Conservation (phyloP, 1,140 invertebrate species). For the Xylocopa sonorina region DNA sequence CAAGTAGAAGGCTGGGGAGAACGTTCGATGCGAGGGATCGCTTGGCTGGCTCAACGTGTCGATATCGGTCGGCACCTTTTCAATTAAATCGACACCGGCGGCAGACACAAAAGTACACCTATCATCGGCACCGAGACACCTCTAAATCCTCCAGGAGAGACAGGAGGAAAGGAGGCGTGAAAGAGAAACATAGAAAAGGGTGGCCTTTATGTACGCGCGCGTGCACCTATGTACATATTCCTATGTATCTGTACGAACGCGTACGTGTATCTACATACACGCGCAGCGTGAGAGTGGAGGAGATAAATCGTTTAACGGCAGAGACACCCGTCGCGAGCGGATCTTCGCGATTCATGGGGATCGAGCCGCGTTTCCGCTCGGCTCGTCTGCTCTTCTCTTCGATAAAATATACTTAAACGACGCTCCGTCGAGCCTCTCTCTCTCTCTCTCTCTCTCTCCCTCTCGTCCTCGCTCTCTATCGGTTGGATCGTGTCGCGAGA, state of each 20-base stretch:
- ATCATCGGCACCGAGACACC: conserved; percentile 22
- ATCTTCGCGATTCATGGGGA: conserved; percentile 58
- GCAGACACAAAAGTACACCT: conserved; percentile 33
- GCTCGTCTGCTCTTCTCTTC: conserved; percentile 51
- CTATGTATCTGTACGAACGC: neutral
- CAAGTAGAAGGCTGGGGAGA: neutral
- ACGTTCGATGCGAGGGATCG: conserved; percentile 10
- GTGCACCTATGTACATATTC: neutral
- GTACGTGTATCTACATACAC: neutral
- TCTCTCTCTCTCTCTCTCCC: neutral
- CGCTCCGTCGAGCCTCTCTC: conserved; percentile 29
- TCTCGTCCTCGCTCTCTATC: conserved; percentile 24
- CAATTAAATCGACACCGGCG: conserved; percentile 39
- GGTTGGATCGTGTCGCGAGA: conserved; percentile 41
- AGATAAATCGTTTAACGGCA: conserved; percentile 64
- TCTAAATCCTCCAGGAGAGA: conserved; percentile 24
- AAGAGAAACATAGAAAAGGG: conserved; percentile 5
- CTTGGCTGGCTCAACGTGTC: conserved; percentile 32
- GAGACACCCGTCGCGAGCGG: conserved; percentile 60
- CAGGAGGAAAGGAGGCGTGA: neutral
- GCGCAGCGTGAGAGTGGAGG: conserved; percentile 35
- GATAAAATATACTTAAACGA: conserved; percentile 62
- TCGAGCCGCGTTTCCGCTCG: conserved; percentile 29
- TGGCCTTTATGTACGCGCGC: neutral
- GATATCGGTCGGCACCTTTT: conserved; percentile 44